These are phyloP conservation scores for Phalloptychus januarius DNA, from an alignment of 2,797 vertebrate genomes.

Conservation along the genomic window DNA sequence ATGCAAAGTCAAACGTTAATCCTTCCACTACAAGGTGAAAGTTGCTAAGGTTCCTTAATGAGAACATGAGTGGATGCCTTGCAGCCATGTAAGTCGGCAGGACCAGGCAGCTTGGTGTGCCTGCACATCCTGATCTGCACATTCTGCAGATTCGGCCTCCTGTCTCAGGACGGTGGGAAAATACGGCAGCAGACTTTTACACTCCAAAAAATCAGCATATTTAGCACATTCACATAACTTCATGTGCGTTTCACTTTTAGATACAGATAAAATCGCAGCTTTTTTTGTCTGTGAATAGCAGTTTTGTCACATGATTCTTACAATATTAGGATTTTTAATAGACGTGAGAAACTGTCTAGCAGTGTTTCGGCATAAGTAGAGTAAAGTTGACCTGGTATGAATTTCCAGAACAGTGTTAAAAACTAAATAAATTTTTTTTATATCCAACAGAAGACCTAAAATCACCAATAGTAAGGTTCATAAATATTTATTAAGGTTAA, in stretches of 20 bases:
- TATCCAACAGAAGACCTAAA: no score
- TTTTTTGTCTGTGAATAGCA: neutral
- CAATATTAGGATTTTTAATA: neutral
- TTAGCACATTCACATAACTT: neutral
- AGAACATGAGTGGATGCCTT: neutral
- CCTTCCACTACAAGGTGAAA: neutral
- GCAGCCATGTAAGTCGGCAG: neutral
- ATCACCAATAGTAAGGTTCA: no score
- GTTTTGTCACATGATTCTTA: neutral
- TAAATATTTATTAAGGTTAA: neutral
- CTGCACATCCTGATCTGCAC: neutral
- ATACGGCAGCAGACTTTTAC: neutral
- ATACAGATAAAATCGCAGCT: neutral
- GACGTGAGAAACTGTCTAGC: neutral
- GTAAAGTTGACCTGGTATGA: neutral
- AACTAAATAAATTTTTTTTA: neutral
- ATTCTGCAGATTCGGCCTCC: neutral
- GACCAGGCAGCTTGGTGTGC: neutral
- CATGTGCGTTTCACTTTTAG: neutral
- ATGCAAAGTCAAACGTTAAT: neutral
- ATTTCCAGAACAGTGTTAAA: neutral
- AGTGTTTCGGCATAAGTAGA: neutral
- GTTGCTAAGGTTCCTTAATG: neutral
- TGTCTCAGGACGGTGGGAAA: neutral
- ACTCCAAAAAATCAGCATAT: neutral